Conservation (phyloP, 2,797 vertebrate species). For the Phyllotis vaccarum region DNA sequence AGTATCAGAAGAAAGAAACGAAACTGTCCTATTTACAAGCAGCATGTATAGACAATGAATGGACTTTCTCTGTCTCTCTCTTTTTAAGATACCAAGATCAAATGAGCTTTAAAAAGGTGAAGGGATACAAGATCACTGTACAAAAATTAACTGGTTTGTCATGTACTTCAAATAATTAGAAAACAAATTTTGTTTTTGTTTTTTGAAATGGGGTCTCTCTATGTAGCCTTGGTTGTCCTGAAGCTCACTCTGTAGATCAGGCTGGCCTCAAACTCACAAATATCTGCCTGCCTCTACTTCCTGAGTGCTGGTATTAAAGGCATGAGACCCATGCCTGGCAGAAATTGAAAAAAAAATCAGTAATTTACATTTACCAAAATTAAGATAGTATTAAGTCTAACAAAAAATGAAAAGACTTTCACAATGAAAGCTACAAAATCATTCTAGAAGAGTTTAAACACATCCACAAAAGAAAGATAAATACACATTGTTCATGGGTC, state of each 20-base stretch:
- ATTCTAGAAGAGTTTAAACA: not conserved
- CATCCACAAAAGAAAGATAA: not conserved
- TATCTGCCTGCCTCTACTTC: not conserved
- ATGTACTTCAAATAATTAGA: not conserved
- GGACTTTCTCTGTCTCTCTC: not conserved
- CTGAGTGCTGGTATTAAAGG: not conserved
- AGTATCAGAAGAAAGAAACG: not conserved
- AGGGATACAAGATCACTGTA: not conserved
- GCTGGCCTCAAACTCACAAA: not conserved
- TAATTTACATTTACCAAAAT: constrained; percentile 12
- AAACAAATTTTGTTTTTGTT: not conserved
- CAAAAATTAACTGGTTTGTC: not conserved
- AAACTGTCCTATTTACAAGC: not conserved
- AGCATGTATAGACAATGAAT: not conserved
- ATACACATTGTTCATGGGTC: not conserved
- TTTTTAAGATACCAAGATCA: not conserved
- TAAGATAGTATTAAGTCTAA: not conserved
- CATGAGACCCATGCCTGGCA: not conserved
- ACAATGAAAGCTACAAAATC: constrained; percentile 22
- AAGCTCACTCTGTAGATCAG: not conserved
- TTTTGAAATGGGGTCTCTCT: not conserved
- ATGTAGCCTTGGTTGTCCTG: not conserved
- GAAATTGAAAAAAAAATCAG: not conserved
- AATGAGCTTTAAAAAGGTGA: not conserved
- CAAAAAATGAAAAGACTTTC: not conserved